Base-by-base conservation (phyloP, 2,797 vertebrate genomes). In the Characodon lateralis region DNA sequence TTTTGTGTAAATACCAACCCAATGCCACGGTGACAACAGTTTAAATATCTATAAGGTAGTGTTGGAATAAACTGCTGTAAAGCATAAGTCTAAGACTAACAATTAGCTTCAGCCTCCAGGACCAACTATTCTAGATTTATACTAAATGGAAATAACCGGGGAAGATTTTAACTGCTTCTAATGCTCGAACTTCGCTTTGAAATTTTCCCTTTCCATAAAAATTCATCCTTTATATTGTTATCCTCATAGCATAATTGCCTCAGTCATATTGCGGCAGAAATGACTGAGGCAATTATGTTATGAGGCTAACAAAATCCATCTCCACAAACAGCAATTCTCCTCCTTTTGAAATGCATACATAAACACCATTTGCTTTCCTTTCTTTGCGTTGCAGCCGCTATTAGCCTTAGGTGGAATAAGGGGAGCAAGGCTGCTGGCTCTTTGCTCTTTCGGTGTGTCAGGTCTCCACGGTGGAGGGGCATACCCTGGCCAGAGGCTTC, bases 391-490 rank as follows among this genome's bases (percentile, higher is more conserved):
- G 61, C 80, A 76, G 89, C 88, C 91, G 90, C 86, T 69, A 81
- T 75, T 14, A 82, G 83, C 83, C 63, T 18, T 43, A 26, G 39
- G 61, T 66, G 83, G 70, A 83, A 65, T 71, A 61, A 73, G 76
- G 73, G 55, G 79, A 78, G 73, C 43, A 24, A 73, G 72, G 86
- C 87, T 84, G 87, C 81, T 12, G 63, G 83, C 81, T 88, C 78
- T 81, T 78, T 66, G 74, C 74, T 69, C 46, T 68, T 77, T 85
- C 71, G 70, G 58, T 74, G 83, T 80, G 85, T 95, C 92, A 95
- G 85, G 91, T 94, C 89, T 94, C 89, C 75, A 89, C 82, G 58
- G 89, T 83, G 74, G 87, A 70, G 72, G 88, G 85, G 71, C 84
- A 75, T 51, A 43, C 87, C 75, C 81, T 63, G 28, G 84, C 84